Base-by-base conservation (phyloP, 2,888 invertebrate genomes). In the Unio pictorum region DNA sequence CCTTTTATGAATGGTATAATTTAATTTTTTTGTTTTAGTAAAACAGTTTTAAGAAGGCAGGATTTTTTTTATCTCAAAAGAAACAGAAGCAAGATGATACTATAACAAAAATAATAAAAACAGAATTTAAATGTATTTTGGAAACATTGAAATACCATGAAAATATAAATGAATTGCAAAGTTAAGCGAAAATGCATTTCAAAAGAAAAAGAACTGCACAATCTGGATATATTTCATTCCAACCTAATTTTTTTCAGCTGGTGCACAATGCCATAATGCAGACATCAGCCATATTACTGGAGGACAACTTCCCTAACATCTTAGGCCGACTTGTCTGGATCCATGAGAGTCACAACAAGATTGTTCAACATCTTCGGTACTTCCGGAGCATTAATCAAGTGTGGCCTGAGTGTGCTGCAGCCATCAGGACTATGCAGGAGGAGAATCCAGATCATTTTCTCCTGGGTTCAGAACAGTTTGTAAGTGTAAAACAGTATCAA, bases 301-400 rank as follows among this genome's bases (percentile, higher is more conserved):
- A 28, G 26, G 63, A 72, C n/a, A 69, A 61, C 55, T 57, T 61
- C n/a, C 61, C 45, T 45, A 62, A 67, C 63, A 59, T 71, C 20
- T n/a, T 77, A 11, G 28, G 56, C 17, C 57, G 58, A 8, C 54
- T 74, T 17, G 64, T 77, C 15, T 72, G 65, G 45, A 66, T 77
- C 28, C 78, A 80, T 63, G 56, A 72, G 15, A 68, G 73, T 17
- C 72, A 76, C 61, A 55, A 58, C 55, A 45, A 55, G 15, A 55
- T 69, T 55, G 71, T 72, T 45, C 65, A 68, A 23, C 65, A 78
- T 45, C 68, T 84, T 20, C 76, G 75, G 17, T 75, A 79, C 67
- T 83, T 83, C 72, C 71, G 79, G 3, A 76, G 78, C 57, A 79
- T 84, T 56, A 75, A 75, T n/a, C 65, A 68, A 34, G 45, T 77